Evolutionary conservation across 92 coral and sea anemone species (phyloP).

Genomic region (Diadumene lineata): DNA sequence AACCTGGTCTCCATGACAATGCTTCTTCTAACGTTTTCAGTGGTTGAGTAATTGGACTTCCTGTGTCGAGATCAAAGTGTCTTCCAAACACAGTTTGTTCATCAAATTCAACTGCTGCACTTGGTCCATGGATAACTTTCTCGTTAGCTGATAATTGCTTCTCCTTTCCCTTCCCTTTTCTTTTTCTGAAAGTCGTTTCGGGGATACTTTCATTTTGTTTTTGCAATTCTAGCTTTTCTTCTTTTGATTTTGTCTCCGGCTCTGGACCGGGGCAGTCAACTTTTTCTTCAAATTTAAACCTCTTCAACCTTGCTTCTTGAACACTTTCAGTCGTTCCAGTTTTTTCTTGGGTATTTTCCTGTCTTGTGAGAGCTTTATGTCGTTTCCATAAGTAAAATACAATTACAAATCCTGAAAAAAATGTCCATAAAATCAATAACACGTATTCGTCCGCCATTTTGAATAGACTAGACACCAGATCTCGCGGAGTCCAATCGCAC

Average conservation of each 20-base stretch:
- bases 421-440: conserved; percentile 59
- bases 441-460: conserved; percentile 76
- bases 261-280: too few species aligned
- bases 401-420: conserved; percentile 48
- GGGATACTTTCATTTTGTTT: not conserved
- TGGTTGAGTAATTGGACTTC: conserved; percentile 79
- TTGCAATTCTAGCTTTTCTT: not conserved
- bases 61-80: conserved; percentile 59
- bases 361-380: conserved; percentile 27
- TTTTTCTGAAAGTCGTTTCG: conserved; percentile 9
- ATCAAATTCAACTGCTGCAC: not conserved
- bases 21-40: conserved; percentile 75
- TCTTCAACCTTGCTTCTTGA: conserved; percentile 58
- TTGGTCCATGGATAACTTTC: conserved; percentile 43
- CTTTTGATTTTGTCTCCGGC: not conserved
- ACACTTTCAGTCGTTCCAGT: conserved; percentile 20
- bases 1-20: conserved; percentile 82
- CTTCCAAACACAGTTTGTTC: conserved; percentile 7
- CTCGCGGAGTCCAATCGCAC: conserved; percentile 5
- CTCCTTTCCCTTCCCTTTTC: conserved; percentile 28
- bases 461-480: conserved; percentile 24
- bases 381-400: conserved; percentile 75
- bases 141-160: conserved; percentile 24
- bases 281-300: conserved; percentile 32
- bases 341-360: not conserved